Evolutionary conservation across 2,113 vertebrate genomes (phyloP).

Genomic region (Petroica traversi): DNA sequence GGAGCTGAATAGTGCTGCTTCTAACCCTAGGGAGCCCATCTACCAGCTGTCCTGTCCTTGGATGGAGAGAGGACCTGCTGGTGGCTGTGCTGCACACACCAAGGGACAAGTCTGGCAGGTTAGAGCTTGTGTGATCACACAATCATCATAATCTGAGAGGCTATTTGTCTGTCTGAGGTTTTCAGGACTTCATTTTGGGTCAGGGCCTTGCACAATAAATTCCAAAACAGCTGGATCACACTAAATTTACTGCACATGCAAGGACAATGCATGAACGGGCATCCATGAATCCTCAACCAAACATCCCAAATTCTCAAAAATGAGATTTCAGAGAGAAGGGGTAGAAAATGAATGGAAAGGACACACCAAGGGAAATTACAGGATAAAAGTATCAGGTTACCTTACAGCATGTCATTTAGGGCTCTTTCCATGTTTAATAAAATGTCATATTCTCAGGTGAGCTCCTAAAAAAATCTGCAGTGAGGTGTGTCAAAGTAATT

Average conservation of each 20-base stretch:
- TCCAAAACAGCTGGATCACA: background rate
- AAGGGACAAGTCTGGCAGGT: background rate
- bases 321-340: background rate
- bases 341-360: background rate
- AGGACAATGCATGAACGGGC: background rate
- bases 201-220: background rate
- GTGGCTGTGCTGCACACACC: background rate
- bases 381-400: background rate
- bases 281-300: background rate
- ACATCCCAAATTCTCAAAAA: background rate
- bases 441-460: background rate
- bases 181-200: background rate
- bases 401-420: background rate
- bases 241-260: background rate
- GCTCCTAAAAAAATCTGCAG: background rate
- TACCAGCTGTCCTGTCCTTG: background rate
- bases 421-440: background rate
- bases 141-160: background rate
- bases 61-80: background rate
- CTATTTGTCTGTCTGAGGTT: background rate
- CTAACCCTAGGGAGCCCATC: background rate
- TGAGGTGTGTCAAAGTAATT: background rate
- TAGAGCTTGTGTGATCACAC: background rate
- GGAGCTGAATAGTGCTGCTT: background rate
- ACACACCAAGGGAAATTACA: background rate